Evolutionary conservation across 2,113 vertebrate species (phyloP), one percentile per base, ranked within the genome.

Genomic region (Megaceryle torquata): DNA sequence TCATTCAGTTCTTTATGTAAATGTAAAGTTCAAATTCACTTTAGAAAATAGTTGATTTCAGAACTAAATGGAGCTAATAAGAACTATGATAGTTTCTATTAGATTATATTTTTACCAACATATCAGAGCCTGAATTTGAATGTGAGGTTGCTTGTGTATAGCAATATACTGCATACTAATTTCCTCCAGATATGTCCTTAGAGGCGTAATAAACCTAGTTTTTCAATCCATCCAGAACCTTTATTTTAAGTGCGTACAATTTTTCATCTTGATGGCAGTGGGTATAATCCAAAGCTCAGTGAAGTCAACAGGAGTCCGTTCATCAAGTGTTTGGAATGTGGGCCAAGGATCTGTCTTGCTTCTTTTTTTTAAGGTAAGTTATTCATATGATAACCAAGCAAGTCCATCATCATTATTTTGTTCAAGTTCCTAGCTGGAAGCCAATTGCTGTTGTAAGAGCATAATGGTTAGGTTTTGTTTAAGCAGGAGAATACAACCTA

Each of bases 201-300:
- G 56, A 90, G 50, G 26, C 11, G 86, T 86, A 87, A 93, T 86
- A 96, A 96, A 94, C 95, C 82, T 93, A 82, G 41, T 86, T 68
- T 90, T 88, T 70, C 89, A 93, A 33, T 89, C 82, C 79, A 83
- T 89, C 59, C 76, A 95, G 89, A 88, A 83, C 35, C 68, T 93
- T 89, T 91, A 72, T 65, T 83, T 91, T 77, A 94, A 95, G 82
- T 77, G 87, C 39, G 43, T 89, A 71, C 60, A 90, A 63, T 95
- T 95, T 80, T 94, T 96, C 79, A 68, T 96, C 68, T 88, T 94
- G 90, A 91, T 88, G 85, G 88, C 59, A 74, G 8, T 64, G 60
- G 60, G 35, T 82, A 80, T 67, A 78, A 88, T 91, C 71, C 75
- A 94, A 94, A 93, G 43, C 85, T 46, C 82, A 78, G 64, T 53